A percentile compares a stretch with the other conserved stretches of the same genome.
These are phyloP conservation scores for Chrysogorgia sp. DNA, from an alignment of 92 coral and sea anemone species.

Conservation along the genomic window DNA sequence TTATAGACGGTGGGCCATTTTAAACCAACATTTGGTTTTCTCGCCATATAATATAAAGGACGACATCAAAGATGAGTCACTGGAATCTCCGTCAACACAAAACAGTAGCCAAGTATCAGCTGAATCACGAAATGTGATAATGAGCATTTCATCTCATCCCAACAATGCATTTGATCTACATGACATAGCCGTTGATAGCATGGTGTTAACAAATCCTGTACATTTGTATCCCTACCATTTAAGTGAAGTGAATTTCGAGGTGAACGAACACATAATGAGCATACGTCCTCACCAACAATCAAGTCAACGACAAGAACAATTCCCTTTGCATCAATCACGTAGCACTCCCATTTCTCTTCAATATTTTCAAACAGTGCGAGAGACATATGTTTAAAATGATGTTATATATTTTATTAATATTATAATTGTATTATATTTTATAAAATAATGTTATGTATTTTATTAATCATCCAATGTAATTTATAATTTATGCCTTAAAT, in stretches of 20 bases:
- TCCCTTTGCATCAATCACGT: neutral
- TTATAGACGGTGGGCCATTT: constrained; percentile 84
- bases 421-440: neutral
- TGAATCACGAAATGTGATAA: neutral
- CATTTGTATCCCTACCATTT: neutral
- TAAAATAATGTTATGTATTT: neutral
- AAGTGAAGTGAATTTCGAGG: neutral
- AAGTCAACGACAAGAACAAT: neutral
- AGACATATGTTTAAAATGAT: constrained; percentile 21
- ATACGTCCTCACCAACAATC: neutral
- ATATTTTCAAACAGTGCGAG: neutral
- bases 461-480: too few species aligned
- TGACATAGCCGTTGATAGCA: neutral
- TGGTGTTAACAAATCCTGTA: neutral
- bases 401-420: neutral
- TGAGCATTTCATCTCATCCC: neutral
- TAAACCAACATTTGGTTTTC: constrained; percentile 80
- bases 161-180: neutral
- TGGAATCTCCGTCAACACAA: neutral
- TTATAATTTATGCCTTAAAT: neutral
- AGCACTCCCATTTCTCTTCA: constrained; percentile 16
- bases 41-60: constrained; percentile 63
- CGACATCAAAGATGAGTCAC: neutral
- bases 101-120: neutral
- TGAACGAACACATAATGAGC: constrained; percentile 1